phyloP scores from a whole-genome alignment of 1,140 invertebrate species.

The Camponotus vicinus region DNA sequence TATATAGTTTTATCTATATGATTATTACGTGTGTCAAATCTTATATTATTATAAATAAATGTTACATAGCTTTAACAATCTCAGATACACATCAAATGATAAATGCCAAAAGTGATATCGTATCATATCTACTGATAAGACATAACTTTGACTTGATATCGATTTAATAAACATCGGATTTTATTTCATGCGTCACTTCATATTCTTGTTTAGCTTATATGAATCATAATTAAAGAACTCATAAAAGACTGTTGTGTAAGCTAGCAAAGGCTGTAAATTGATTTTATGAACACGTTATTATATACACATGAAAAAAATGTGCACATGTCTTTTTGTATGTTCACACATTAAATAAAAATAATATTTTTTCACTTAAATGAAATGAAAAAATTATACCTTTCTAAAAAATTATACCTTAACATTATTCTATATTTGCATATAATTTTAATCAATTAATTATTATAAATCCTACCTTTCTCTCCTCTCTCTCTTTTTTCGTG shows the following conservation, averaged over 20 bases:
- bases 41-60: background rate
- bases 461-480: background rate
- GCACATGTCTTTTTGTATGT: background rate
- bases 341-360: background rate
- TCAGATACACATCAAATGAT: background rate
- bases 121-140: constrained; percentile 16
- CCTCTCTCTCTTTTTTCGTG: background rate
- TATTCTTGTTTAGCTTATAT: background rate
- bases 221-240: background rate
- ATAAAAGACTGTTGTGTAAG: background rate
- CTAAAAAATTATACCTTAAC: background rate
- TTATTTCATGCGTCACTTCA: background rate
- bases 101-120: constrained; percentile 10
- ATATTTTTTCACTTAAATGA: background rate
- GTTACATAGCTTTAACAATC: background rate
- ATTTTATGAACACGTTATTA: background rate
- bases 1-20: background rate
- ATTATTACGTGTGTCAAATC: background rate
- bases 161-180: background rate
- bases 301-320: background rate
- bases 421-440: background rate
- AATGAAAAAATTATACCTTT: background rate
- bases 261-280: background rate
- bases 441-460: background rate
- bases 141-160: background rate